Evolutionary conservation across 2,797 vertebrate genomes (phyloP), one percentile per base, ranked within the genome.

Genomic region (Ficedula albicollis): DNA sequence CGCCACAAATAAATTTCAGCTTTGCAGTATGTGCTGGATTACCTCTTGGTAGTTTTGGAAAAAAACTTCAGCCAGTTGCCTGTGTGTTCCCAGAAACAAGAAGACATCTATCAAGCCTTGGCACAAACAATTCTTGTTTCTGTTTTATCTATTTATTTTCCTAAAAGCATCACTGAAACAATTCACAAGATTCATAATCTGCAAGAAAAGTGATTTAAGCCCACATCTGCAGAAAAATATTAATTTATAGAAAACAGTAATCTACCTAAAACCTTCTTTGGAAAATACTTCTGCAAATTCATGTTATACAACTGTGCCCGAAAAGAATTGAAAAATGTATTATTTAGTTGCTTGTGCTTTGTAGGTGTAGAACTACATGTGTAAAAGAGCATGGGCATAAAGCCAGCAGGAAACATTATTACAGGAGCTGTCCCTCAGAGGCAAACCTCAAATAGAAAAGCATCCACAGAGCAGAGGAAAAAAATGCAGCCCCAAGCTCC

Each of bases 61-160:
- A 41, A 54, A 59, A 15, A 1, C 21, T 73, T 36, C 79, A 78
- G 27, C 58, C 64, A 89, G 56, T 76, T 92, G 70, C 70, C 78
- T 82, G 25, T 6, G 6, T 87, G n/a, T 25, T 95, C 49, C 41
- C 75, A 84, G 70, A 88, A 93, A 76, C 17, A 63, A 55, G 62
- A 77, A 91, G 72, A 85, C 26, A 91, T 84, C 76, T 38, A 93
- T 81, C 62, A 84, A 81, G 43, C 68, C 55, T 62, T 75, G 69
- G 51, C 76, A 90, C 10, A 8, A 97, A 58, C 41, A 86, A 58
- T 66, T 84, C 26, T 81, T 94, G 62, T 62, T 95, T 83, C 62
- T 81, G 13, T 66, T 95, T 92, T 66, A 93, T 76, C 93, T 90
- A n/a, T 83, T 97, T 92, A 87, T 81, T 64, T 64, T 68, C 62